Base-by-base conservation (phyloP, 2,888 invertebrate genomes). In the Pachliopta kotzebuea region DNA sequence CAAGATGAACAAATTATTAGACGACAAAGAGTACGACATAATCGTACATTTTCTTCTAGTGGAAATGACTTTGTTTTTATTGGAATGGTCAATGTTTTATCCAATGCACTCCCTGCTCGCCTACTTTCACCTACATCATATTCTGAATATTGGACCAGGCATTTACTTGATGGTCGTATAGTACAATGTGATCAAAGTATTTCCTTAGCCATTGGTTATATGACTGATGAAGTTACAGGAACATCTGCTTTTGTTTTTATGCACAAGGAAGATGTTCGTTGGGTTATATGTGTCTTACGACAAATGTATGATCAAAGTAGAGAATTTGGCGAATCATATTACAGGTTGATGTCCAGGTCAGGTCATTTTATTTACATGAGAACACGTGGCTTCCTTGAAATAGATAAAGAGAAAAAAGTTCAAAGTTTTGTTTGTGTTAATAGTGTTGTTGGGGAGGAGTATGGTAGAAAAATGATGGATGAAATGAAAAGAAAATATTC, bases 171-270 rank as follows among this genome's bases (percentile, higher is more conserved):
- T 88, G 98, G 98, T 0, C 94, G 96, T 56, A 97, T 98, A 71
- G 95, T 98, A 59, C 97, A 96, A 80, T 96, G 96, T 81, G 98
- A 98, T 83, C 98, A 98, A 80, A 94, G 97, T 78, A 97, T 98
- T 78, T 96, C 98, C 9, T 90, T 96, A 66, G 95, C 98, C 18
- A 96, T 96, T 62, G 98, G 98, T 4, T 97, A 97, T 79, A 94
- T 98, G 95, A 95, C 96, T 17, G 95, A 96, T 72, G 98, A 98
- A 89, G 96, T 98, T 1, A 94, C 95, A 14, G 97, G 97, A n/a
- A 91, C 95, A 67, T 96, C 96, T 69, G 97, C 97, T 14, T 98
- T 98, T 84, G 94, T 95, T 63, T 97, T 96, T 80, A 98, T 98
- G 95, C 97, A 97, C 85, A 94, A 94, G 79, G 96, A 97, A 72